phyloP scores from a whole-genome alignment of 2,113 vertebrate genomes.

The Bagarius yarrelli region DNA sequence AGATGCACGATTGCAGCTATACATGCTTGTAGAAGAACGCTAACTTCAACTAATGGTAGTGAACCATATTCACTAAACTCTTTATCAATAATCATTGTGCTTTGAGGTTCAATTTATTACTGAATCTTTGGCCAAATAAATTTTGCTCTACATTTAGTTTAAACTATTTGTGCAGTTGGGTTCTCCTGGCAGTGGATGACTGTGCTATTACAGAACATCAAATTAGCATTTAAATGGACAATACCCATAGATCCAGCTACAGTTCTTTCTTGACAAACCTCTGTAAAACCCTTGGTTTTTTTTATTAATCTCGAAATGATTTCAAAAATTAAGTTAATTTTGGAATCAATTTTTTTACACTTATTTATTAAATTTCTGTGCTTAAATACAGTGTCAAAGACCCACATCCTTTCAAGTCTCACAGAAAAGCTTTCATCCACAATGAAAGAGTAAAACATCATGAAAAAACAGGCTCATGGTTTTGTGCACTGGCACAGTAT shows the following conservation, averaged over 20 bases:
- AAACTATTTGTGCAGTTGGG: neutral
- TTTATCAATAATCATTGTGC: neutral
- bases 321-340: neutral
- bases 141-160: neutral
- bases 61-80: neutral
- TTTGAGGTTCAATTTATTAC: neutral
- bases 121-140: neutral
- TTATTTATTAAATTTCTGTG: slow-evolving; percentile 25
- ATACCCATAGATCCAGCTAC: neutral
- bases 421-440: slow-evolving; percentile 47
- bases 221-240: neutral
- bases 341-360: slow-evolving; percentile 3
- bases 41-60: slow-evolving; percentile 1
- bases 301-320: neutral
- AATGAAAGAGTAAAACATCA: slow-evolving; percentile 53
- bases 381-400: slow-evolving; percentile 52
- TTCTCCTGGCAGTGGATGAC: slow-evolving; percentile 9
- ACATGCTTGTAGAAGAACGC: slow-evolving; percentile 2
- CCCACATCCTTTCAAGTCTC: slow-evolving; percentile 52
- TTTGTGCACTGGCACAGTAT: slow-evolving; percentile 63
- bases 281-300: neutral
- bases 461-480: slow-evolving; percentile 58
- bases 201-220: neutral
- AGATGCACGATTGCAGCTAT: neutral
- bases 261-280: neutral